These are phyloP conservation scores for Drosophila helvetica DNA, from an alignment of 2,888 invertebrate genomes.

Conservation along the genomic window DNA sequence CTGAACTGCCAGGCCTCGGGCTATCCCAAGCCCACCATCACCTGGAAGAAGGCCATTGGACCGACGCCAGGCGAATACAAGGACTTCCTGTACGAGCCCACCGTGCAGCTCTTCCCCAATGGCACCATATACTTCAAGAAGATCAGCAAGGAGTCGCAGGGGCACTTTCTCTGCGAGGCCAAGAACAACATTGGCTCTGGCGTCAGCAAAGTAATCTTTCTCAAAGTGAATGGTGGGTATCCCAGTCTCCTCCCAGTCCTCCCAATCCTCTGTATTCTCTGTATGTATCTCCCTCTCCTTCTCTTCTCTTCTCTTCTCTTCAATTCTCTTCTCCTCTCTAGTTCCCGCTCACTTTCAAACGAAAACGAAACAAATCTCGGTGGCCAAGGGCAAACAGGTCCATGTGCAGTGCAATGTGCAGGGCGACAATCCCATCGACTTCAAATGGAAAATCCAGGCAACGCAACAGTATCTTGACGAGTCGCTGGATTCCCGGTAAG, in stretches of 20 bases:
- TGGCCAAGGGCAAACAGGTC: conserved; percentile 92
- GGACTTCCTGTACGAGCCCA: conserved; percentile 92
- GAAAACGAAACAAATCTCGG: conserved; percentile 92
- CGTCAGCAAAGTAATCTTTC: conserved; percentile 94
- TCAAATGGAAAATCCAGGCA: conserved; percentile 89
- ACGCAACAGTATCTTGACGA: conserved; percentile 90
- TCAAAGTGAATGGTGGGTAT: conserved; percentile 93
- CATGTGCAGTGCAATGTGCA: conserved; percentile 93
- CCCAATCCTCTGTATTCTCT: not conserved
- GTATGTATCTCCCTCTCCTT: conserved; percentile 46
- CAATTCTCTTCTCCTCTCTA: conserved; percentile 30
- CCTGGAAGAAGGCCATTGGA: conserved; percentile 95
- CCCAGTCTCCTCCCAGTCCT: not conserved
- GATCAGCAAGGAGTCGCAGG: conserved; percentile 94
- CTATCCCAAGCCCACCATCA: conserved; percentile 93
- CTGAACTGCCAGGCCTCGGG: conserved; percentile 96
- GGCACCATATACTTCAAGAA: conserved; percentile 93
- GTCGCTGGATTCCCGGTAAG: conserved; percentile 88
- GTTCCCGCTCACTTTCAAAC: conserved; percentile 94
- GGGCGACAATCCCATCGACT: conserved; percentile 94
- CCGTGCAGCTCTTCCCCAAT: conserved; percentile 90
- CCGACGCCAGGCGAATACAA: conserved; percentile 91
- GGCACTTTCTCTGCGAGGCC: conserved; percentile 96
- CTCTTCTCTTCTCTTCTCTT: not conserved
- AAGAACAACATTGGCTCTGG: conserved; percentile 95